Conservation (phyloP, 2,797 vertebrate species). For the Bradypodion pumilum region DNA sequence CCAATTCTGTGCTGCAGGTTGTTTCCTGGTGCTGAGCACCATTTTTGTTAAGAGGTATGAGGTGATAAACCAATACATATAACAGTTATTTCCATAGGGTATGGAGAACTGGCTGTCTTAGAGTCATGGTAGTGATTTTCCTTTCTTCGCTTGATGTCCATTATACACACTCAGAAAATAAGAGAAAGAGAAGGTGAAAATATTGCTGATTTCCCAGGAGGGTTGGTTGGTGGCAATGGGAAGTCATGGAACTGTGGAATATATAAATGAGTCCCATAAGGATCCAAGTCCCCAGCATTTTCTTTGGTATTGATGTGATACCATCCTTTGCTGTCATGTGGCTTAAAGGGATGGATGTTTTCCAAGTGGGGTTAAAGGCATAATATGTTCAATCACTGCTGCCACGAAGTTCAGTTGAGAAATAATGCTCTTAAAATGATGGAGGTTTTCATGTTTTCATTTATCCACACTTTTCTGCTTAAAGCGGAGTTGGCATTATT, state of each 20-base stretch:
- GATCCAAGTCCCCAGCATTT: neutral
- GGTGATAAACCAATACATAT: neutral
- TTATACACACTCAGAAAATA: neutral
- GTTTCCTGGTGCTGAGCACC: neutral
- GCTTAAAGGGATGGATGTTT: slow-evolving; percentile 12
- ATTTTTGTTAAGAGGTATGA: slow-evolving; percentile 1
- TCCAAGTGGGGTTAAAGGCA: neutral
- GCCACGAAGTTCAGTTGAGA: neutral
- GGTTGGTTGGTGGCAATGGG: neutral
- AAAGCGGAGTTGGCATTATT: neutral
- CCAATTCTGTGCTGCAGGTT: neutral
- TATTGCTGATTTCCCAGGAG: neutral
- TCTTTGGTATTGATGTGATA: neutral
- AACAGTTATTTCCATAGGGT: neutral
- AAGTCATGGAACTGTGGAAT: neutral
- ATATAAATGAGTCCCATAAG: neutral
- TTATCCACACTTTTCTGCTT: neutral
- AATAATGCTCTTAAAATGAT: slow-evolving; percentile 1
- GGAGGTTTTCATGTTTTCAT: neutral
- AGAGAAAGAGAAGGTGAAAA: too few species aligned
- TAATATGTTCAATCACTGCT: neutral
- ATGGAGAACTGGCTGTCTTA: neutral
- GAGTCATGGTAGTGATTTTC: neutral
- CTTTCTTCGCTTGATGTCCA: neutral
- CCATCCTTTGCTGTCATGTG: neutral